Evolutionary conservation across 2,888 invertebrate genomes (phyloP).

Genomic region (Encarsia formosa): DNA sequence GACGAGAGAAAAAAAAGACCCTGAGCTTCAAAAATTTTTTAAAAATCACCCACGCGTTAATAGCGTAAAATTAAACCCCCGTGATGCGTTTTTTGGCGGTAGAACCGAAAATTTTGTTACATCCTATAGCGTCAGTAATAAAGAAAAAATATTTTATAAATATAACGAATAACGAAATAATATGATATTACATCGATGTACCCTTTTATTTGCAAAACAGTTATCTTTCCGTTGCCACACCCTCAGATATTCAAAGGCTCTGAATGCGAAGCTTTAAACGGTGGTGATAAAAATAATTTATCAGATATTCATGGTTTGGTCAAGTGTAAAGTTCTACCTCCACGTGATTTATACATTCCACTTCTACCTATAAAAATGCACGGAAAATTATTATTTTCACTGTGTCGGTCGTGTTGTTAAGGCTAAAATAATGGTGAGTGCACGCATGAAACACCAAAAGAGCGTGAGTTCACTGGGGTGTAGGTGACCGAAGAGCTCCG

Average conservation of each 20-base stretch:
- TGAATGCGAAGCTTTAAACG: constrained; percentile 18
- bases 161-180: too few relatives aligned
- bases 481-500: constrained; percentile 43
- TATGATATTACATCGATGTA: constrained; percentile 34
- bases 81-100: constrained; percentile 34
- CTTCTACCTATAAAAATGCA: constrained; percentile 37
- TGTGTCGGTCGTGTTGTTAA: constrained; percentile 41
- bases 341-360: constrained; percentile 35
- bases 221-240: constrained; percentile 36
- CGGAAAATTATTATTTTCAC: constrained; percentile 38
- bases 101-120: constrained; percentile 30
- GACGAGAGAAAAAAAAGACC: constrained; percentile 8
- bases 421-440: constrained; percentile 33
- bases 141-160: constrained; percentile 24
- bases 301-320: constrained; percentile 31
- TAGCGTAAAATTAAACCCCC: neutral
- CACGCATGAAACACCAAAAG: constrained; percentile 32
- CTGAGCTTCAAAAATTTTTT: neutral
- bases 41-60: neutral
- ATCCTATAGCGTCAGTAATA: constrained; percentile 18
- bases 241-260: constrained; percentile 29
- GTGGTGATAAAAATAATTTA: constrained; percentile 8
- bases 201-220: constrained; percentile 36
- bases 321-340: constrained; percentile 33
- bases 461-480: constrained; percentile 35